Conservation (phyloP, 2,888 invertebrate genomes). For the Tetragonisca angustula region DNA sequence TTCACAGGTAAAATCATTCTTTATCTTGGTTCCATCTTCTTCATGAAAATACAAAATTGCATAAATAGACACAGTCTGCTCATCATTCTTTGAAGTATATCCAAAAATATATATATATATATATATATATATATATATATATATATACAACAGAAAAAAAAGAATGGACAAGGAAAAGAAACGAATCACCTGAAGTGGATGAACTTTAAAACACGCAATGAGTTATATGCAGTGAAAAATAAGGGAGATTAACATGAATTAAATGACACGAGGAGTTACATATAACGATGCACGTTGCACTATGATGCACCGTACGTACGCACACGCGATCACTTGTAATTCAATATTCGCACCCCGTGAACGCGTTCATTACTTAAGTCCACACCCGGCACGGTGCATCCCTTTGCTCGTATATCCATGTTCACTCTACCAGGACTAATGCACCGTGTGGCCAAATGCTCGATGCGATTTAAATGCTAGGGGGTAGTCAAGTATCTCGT, state of each 20-base stretch:
- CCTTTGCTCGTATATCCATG: slow-evolving; percentile 69
- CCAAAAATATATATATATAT: no score
- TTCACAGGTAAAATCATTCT: no score
- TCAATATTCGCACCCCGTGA: slow-evolving; percentile 72
- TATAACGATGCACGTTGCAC: background rate
- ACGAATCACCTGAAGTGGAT: background rate
- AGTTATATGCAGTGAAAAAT: background rate
- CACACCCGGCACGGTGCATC: slow-evolving; percentile 66
- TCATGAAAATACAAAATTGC: no score
- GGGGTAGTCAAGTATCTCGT: slow-evolving; percentile 75
- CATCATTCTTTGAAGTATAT: background rate
- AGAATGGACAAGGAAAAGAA: background rate
- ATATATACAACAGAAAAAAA: background rate
- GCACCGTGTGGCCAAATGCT: slow-evolving; percentile 81
- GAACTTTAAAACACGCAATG: background rate
- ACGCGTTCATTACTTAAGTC: slow-evolving; percentile 77
- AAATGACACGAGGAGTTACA: slow-evolving; percentile 25
- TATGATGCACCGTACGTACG: slow-evolving; percentile 14
- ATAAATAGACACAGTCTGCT: no score
- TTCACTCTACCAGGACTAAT: slow-evolving; percentile 81
- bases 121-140: no score
- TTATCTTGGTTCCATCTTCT: no score
- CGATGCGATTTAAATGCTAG: slow-evolving; percentile 79
- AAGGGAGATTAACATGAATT: background rate
- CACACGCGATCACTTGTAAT: slow-evolving; percentile 60